Percentiles rank a stretch among this genome's conserved stretches.
These are phyloP conservation scores for Dendrocopos noguchii DNA, from an alignment of 2,113 vertebrate genomes.

Conservation along the genomic window DNA sequence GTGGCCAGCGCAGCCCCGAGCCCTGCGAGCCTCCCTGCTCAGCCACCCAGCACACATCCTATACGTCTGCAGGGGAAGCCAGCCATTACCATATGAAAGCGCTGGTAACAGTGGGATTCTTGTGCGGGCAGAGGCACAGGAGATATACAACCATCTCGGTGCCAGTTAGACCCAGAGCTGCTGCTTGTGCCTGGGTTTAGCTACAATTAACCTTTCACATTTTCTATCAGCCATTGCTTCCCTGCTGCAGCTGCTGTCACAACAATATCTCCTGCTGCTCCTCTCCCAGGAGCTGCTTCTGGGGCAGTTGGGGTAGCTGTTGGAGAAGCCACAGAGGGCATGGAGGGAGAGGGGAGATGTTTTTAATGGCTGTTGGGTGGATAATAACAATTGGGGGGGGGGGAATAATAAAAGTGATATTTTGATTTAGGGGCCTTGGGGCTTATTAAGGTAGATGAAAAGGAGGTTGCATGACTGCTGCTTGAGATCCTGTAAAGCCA, in stretches of 20 bases:
- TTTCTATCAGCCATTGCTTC: background rate
- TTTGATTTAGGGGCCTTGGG: background rate
- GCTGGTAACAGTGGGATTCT: slow-evolving; percentile 55
- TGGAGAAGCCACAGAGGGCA: background rate
- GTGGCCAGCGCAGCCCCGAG: too few species aligned
- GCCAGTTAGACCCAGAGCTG: slow-evolving; percentile 46
- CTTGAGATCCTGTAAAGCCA: background rate
- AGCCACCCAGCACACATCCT: background rate
- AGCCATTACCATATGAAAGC: slow-evolving; percentile 67
- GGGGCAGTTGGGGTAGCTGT: background rate
- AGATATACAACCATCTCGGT: background rate
- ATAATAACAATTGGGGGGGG: background rate
- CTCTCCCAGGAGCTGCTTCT: background rate
- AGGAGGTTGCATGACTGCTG: background rate
- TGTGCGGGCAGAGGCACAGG: slow-evolving; percentile 22
- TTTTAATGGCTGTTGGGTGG: background rate
- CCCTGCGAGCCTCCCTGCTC: background rate
- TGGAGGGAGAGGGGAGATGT: background rate
- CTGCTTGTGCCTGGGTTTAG: background rate
- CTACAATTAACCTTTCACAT: slow-evolving; percentile 68
- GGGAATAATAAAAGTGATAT: background rate
- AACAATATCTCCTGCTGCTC: background rate
- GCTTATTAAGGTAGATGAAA: background rate
- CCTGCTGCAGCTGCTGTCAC: slow-evolving; percentile 50
- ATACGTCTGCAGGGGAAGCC: background rate